Evolutionary conservation across 2,888 invertebrate species (phyloP).

Genomic region (Chirona hameri): DNA sequence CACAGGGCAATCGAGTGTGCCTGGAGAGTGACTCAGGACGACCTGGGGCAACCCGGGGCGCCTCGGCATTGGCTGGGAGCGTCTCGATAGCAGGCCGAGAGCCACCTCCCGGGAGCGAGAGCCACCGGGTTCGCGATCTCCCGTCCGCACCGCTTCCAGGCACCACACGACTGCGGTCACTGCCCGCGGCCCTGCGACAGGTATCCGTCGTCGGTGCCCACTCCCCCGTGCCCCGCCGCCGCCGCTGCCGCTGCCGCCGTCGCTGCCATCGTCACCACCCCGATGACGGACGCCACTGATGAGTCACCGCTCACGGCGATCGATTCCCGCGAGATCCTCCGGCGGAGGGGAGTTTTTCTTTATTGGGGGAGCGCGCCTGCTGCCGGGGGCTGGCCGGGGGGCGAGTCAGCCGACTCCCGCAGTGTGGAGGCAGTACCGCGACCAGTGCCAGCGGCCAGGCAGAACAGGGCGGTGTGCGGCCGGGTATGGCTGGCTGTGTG

Average conservation of each 20-base stretch:
- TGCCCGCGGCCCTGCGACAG: too few species aligned
- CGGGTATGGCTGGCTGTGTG: too few species aligned
- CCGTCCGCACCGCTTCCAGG: too few species aligned
- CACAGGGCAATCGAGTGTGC: too few species aligned
- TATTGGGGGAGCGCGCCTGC: background rate
- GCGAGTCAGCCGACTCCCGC: background rate
- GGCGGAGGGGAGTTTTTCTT: slow-evolving; percentile 71
- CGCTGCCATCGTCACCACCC: slow-evolving; percentile 78
- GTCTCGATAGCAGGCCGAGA: too few species aligned
- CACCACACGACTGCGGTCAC: too few species aligned
- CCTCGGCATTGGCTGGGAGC: too few species aligned
- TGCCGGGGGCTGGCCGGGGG: background rate
- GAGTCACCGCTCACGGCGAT: slow-evolving; percentile 86
- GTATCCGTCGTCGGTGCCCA: slow-evolving; percentile 83
- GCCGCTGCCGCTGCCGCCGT: slow-evolving; percentile 61
- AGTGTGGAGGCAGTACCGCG: background rate
- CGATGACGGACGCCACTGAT: slow-evolving; percentile 70
- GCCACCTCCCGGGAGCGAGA: too few species aligned
- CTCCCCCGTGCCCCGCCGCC: slow-evolving; percentile 57
- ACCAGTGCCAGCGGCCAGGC: background rate
- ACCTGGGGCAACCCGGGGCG: too few species aligned
- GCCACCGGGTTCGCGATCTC: too few species aligned
- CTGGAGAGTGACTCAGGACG: too few species aligned
- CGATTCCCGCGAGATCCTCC: slow-evolving; percentile 96
- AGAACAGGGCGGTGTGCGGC: background rate